These are phyloP conservation scores for Stictocephala bisonia DNA, from an alignment of 2,888 invertebrate genomes.

Conservation along the genomic window DNA sequence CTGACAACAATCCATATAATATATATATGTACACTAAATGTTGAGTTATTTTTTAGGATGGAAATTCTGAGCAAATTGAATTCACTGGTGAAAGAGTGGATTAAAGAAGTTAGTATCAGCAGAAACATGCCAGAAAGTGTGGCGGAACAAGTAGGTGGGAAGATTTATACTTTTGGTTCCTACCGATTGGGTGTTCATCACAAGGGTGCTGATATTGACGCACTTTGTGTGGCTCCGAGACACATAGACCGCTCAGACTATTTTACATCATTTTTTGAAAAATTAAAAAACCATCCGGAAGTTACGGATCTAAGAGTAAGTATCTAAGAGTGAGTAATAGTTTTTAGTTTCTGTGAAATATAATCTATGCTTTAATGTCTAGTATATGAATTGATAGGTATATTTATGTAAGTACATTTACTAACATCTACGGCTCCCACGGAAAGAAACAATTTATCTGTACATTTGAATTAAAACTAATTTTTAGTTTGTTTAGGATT, in stretches of 20 bases:
- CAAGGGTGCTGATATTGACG: slow-evolving; percentile 98
- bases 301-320: slow-evolving; percentile 82
- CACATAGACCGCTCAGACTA: slow-evolving; percentile 95
- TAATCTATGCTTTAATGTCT: too few relatives aligned
- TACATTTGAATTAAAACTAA: too few relatives aligned
- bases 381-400: too few relatives aligned
- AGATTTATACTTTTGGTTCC: slow-evolving; percentile 99
- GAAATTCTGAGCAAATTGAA: slow-evolving; percentile 81
- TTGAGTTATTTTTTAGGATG: slow-evolving; percentile 64
- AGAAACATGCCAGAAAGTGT: slow-evolving; percentile 92
- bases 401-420: too few relatives aligned
- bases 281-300: slow-evolving; percentile 87
- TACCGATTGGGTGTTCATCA: slow-evolving; percentile 96
- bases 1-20: too few relatives aligned
- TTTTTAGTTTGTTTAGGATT: too few relatives aligned
- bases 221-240: slow-evolving; percentile 95
- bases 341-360: too few relatives aligned
- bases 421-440: too few relatives aligned
- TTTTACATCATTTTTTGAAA: slow-evolving; percentile 93
- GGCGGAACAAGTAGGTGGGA: slow-evolving; percentile 94
- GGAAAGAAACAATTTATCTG: too few relatives aligned
- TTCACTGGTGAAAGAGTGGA: slow-evolving; percentile 93
- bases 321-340: too few relatives aligned
- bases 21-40: not conserved
- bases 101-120: slow-evolving; percentile 85